These are phyloP conservation scores for Leptinotarsa rubiginosa DNA, from an alignment of 2,888 invertebrate species.

Conservation along the genomic window DNA sequence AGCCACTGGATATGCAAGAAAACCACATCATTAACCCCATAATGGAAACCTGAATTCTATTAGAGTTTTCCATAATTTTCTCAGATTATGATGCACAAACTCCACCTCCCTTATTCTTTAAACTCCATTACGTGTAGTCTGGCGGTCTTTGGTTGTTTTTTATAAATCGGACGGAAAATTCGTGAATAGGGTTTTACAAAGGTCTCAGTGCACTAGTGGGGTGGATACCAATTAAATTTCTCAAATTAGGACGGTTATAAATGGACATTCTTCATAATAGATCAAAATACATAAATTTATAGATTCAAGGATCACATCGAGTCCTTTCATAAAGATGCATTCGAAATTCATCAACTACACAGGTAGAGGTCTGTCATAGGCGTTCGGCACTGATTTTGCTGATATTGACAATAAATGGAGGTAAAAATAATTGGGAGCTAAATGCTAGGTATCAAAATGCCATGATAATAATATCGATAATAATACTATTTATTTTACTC, in stretches of 20 bases:
- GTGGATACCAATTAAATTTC: constrained; percentile 19
- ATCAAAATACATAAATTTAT: constrained; percentile 3
- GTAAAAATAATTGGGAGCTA: not conserved
- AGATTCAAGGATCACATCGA: constrained; percentile 6
- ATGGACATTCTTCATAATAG: constrained; percentile 19
- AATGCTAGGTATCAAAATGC: no score
- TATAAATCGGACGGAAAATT: constrained; percentile 7
- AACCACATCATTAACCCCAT: constrained; percentile 13
- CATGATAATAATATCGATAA: no score
- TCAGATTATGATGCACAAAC: constrained; percentile 21
- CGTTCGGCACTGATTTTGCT: not conserved
- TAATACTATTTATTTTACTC: no score
- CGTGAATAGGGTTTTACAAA: constrained; percentile 17
- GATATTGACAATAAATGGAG: not conserved
- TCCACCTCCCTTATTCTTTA: constrained; percentile 8
- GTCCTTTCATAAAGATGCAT: constrained; percentile 2
- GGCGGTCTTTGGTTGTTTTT: constrained; percentile 7
- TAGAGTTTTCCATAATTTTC: constrained; percentile 18
- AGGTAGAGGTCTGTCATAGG: constrained; percentile 1
- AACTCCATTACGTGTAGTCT: constrained; percentile 17
- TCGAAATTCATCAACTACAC: constrained; percentile 8
- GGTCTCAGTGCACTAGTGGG: constrained; percentile 17
- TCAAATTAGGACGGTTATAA: constrained; percentile 17
- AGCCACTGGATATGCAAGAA: constrained; percentile 7
- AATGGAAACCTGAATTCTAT: constrained; percentile 20